Evolutionary conservation across 2,797 vertebrate genomes (phyloP).

Genomic region (Chiloscyllium punctatum): DNA sequence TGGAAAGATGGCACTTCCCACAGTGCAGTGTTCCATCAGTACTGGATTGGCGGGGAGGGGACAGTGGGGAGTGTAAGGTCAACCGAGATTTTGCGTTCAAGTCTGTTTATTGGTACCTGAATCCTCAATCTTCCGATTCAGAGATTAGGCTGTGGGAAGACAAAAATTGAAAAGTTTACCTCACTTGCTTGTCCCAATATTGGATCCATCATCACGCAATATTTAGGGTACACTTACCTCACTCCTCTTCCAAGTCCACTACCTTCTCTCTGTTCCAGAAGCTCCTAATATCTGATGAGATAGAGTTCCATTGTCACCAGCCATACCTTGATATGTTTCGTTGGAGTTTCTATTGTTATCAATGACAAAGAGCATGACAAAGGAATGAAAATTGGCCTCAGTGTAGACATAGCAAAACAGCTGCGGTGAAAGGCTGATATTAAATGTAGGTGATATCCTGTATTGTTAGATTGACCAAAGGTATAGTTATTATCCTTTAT

Average conservation of each 20-base stretch:
- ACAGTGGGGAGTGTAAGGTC: neutral
- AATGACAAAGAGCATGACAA: neutral
- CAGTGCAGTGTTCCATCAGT: neutral
- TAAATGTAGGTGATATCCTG: neutral
- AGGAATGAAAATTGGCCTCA: neutral
- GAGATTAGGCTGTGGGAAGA: neutral
- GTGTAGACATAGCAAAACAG: neutral
- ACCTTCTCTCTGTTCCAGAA: neutral
- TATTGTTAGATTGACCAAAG: neutral
- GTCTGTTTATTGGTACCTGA: neutral
- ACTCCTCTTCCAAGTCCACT: neutral
- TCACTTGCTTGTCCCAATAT: neutral
- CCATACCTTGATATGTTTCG: neutral
- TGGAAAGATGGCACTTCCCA: neutral
- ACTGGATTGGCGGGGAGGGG: neutral
- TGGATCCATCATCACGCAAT: neutral
- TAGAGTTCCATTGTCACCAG: neutral
- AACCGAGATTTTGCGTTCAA: neutral
- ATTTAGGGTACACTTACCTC: neutral
- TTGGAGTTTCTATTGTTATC: neutral
- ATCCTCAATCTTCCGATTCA: neutral
- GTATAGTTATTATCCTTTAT: neutral
- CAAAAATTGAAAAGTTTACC: neutral
- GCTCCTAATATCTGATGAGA: neutral
- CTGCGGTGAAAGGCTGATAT: neutral